Evolutionary conservation across 1,140 invertebrate species (phyloP).

Genomic region (Calosoma granatense): DNA sequence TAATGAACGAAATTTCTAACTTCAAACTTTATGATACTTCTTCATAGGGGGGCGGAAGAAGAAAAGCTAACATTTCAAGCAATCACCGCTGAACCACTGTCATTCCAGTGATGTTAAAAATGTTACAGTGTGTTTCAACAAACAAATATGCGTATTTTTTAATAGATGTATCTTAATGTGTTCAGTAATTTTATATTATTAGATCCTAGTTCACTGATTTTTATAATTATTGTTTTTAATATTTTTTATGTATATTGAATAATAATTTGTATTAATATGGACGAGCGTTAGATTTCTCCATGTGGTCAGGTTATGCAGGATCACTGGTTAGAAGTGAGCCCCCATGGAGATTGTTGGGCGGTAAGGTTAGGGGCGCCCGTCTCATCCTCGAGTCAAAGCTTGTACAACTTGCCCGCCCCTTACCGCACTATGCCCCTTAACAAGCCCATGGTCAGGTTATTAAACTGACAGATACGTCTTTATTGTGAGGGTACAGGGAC

Average conservation of each 20-base stretch:
- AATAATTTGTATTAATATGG: too few relatives aligned
- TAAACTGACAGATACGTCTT: constrained; percentile 7
- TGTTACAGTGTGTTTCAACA: too few relatives aligned
- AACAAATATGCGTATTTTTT: too few relatives aligned
- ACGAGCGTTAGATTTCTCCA: too few relatives aligned
- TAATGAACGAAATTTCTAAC: constrained; percentile 3
- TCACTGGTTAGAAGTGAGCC: neutral
- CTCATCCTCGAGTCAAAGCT: neutral
- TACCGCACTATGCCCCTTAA: neutral
- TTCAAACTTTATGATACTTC: neutral
- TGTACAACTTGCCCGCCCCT: neutral
- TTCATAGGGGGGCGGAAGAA: neutral
- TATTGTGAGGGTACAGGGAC: constrained; percentile 2
- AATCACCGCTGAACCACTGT: neutral
- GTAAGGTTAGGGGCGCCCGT: neutral
- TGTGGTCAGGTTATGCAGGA: too few relatives aligned
- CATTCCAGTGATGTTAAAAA: neutral
- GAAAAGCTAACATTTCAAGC: constrained; percentile 1
- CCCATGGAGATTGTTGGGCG: neutral
- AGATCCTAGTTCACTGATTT: too few relatives aligned
- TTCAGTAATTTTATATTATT: too few relatives aligned
- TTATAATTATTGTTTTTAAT: too few relatives aligned
- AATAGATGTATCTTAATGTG: too few relatives aligned
- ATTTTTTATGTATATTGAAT: too few relatives aligned
- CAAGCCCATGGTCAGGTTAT: neutral